Percentiles rank a stretch among this genome's conserved stretches.
These are phyloP conservation scores for Tursiops truncatus DNA, from an alignment of 2,113 vertebrate genomes.

Conservation along the genomic window DNA sequence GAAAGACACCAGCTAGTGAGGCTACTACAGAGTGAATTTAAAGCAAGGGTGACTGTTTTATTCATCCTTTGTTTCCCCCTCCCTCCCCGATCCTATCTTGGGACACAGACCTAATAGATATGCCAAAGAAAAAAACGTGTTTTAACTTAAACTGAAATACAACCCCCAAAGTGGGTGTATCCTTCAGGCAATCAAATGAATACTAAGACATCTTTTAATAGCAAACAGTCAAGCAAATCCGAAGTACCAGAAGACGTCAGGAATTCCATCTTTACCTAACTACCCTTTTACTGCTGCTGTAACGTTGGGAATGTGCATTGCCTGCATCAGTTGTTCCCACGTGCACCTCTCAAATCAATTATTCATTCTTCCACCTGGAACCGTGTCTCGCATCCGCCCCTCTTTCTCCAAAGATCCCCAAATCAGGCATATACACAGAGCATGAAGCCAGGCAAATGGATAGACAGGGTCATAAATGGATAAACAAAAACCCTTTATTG, in stretches of 20 bases:
- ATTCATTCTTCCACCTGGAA: constrained; percentile 17
- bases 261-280: not conserved
- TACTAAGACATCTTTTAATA: not conserved
- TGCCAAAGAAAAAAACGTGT: not conserved
- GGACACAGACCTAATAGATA: not conserved
- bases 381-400: not conserved
- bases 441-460: not conserved
- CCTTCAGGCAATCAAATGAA: not conserved
- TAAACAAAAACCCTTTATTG: not conserved
- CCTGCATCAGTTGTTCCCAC: not conserved
- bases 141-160: not conserved
- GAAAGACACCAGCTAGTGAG: not conserved
- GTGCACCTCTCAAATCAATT: not conserved
- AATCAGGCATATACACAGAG: not conserved
- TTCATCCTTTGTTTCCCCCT: not conserved
- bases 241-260: not conserved
- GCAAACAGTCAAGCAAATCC: not conserved
- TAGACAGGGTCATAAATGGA: not conserved
- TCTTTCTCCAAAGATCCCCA: not conserved
- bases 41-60: not conserved
- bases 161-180: not conserved
- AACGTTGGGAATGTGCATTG: not conserved
- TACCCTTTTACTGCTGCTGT: not conserved
- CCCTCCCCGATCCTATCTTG: not conserved
- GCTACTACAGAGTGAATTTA: not conserved